Evolutionary conservation across 2,113 vertebrate genomes (phyloP).

Genomic region (Rana temporaria): DNA sequence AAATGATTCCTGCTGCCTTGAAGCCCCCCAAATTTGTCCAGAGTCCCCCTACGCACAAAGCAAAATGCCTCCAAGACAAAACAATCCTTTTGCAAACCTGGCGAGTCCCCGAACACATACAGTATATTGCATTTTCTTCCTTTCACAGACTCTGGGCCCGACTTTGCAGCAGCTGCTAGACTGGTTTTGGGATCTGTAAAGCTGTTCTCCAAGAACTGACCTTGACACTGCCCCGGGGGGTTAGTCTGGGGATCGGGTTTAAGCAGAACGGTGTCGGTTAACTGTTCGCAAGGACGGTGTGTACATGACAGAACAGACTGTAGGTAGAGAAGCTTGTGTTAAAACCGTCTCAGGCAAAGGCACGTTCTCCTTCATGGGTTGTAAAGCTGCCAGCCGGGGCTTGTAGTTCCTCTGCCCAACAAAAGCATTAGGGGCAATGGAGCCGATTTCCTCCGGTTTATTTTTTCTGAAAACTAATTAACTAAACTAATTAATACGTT

Average conservation of each 20-base stretch:
- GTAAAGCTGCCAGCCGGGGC: too few relatives aligned
- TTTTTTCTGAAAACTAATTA: too few relatives aligned
- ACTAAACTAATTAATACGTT: too few relatives aligned
- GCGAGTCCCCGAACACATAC: not conserved
- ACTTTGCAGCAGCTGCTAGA: not conserved
- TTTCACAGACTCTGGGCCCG: not conserved
- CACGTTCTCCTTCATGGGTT: not conserved
- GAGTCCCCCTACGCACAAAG: too few relatives aligned
- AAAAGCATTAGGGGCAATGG: too few relatives aligned
- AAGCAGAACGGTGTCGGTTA: slow-evolving; percentile 13
- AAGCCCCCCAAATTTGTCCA: too few relatives aligned
- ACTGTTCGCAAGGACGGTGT: slow-evolving; percentile 35
- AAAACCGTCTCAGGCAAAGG: not conserved
- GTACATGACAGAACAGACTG: not conserved
- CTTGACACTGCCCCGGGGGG: slow-evolving; percentile 41
- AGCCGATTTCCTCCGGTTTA: too few relatives aligned
- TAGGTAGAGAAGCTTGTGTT: not conserved
- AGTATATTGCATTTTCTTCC: not conserved
- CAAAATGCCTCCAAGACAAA: too few relatives aligned
- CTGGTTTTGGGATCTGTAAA: slow-evolving; percentile 6
- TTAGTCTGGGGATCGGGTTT: slow-evolving; percentile 36
- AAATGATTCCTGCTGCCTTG: too few relatives aligned
- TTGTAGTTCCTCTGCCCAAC: too few relatives aligned
- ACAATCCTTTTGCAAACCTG: too few relatives aligned
- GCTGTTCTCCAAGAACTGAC: slow-evolving; percentile 19